A percentile compares a stretch with the other conserved stretches of the same genome.
Conservation (phyloP, 2,113 vertebrate species). For the Atlantisia rogersi region DNA sequence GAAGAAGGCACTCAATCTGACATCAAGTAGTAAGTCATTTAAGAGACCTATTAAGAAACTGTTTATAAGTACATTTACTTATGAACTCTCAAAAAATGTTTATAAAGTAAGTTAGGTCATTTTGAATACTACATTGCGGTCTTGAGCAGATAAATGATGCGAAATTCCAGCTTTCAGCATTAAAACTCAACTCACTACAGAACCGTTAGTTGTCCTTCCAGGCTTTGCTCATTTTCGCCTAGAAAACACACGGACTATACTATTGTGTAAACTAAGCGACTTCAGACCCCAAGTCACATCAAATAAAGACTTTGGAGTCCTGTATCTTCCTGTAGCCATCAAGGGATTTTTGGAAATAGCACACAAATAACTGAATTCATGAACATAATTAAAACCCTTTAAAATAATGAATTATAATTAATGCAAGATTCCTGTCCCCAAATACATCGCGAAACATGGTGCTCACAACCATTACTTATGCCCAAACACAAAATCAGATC, state of each 20-base stretch:
- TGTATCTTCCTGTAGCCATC: neutral
- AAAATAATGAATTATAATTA: neutral
- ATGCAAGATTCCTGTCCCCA: neutral
- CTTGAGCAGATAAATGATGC: neutral
- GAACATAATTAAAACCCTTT: neutral
- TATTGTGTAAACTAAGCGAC: rapidly evolving
- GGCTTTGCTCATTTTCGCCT: neutral
- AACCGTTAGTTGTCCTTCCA: neutral
- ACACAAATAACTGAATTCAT: neutral
- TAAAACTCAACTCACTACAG: neutral
- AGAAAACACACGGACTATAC: neutral
- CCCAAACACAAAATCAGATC: conserved; percentile 20
- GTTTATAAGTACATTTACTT: conserved; percentile 15
- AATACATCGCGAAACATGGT: neutral
- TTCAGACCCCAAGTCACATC: neutral
- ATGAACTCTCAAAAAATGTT: neutral
- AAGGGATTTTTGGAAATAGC: neutral
- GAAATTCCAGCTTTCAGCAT: neutral
- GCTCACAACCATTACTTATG: conserved; percentile 13
- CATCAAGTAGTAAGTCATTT: neutral
- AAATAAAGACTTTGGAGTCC: neutral
- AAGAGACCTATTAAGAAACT: neutral
- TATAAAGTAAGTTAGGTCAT: conserved; percentile 37
- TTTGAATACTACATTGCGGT: neutral
- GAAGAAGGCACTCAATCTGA: conserved; percentile 38